A percentile compares a stretch with the other conserved stretches of the same genome.
These are phyloP conservation scores for Polyommatus icarus DNA, from an alignment of 2,888 invertebrate genomes.

Conservation along the genomic window DNA sequence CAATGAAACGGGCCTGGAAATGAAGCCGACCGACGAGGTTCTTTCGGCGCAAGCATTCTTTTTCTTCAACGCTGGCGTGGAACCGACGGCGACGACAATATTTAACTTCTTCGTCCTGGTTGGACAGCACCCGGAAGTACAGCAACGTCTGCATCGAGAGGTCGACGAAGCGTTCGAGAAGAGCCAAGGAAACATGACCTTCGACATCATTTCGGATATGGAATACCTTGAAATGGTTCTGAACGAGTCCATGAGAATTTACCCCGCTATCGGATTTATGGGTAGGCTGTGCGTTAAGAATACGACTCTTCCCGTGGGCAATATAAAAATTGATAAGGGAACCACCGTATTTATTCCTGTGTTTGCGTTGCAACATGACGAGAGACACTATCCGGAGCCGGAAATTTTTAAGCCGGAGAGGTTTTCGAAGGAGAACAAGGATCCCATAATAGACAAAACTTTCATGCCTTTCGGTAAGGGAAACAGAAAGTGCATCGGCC, in stretches of 20 bases:
- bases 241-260: conserved; percentile 55
- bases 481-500: conserved; percentile 58
- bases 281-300: conserved; percentile 51
- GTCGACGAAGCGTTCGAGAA: conserved; percentile 55
- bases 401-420: conserved; percentile 67
- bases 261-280: conserved; percentile 56
- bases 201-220: conserved; percentile 55
- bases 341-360: conserved; percentile 54
- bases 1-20: conserved; percentile 49
- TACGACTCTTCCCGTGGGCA: conserved; percentile 56
- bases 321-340: conserved; percentile 56
- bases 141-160: conserved; percentile 60
- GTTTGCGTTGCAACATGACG: conserved; percentile 64
- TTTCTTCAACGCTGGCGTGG: conserved; percentile 69
- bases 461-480: conserved; percentile 5
- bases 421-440: conserved; percentile 47
- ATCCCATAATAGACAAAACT: neutral
- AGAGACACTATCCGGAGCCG: conserved; percentile 65
- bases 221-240: conserved; percentile 64
- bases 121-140: conserved; percentile 56
- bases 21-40: conserved; percentile 57
- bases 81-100: conserved; percentile 64
- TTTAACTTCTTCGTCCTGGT: conserved; percentile 61
- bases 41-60: conserved; percentile 66
- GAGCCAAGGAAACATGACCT: conserved; percentile 51